Base-by-base conservation (phyloP, 2,113 vertebrate genomes). In the Gorsachius goisagi region DNA sequence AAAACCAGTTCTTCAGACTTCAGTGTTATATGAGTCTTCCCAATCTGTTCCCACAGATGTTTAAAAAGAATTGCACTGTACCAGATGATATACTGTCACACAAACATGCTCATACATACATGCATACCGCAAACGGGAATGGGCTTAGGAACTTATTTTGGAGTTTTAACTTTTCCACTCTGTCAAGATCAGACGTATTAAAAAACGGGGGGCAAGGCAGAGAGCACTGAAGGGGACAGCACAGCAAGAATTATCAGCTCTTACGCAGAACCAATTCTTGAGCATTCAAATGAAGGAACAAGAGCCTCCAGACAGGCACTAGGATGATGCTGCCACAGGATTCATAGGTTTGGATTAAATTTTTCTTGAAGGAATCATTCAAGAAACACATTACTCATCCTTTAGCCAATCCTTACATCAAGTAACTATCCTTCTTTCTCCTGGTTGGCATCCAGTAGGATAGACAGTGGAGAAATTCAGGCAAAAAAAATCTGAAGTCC, bases 161-260 rank as follows among this genome's bases (percentile, higher is more conserved):
- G 58, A 45, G 37, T 64, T 64, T 66, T 77, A 86, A 72, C 49
- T 55, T 95, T 74, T 69, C 93, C 56, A 83, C 56, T 97, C 83
- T 28, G 30, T 62, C 75, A 69, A 15, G 33, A 84, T 45, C 21
- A 86, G 27, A 79, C 12, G 9, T 66, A 66, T 11, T 66, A 32
- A 77, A 80, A 84, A 72, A 26, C 56, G 47, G 30, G 12, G 93
- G 52, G 62, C 20, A 74, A 81, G 97, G 89, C 78, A 96, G 89
- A 93, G 74, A 97, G 76, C 58, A 76, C 0, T 3, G 53, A 95
- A 97, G 53, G 33, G n/a, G 88, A 93, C 21, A 77, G 67, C 82
- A 93, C 74, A 80, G 24, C 60, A 97, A 93, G 83, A 95, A 93
- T 86, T 72, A 96, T 50, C 86, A 52, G 67, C 85, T 85, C 67